Evolutionary conservation across 2,113 vertebrate genomes (phyloP).

Genomic region (Pelvicachromis taeniatus): DNA sequence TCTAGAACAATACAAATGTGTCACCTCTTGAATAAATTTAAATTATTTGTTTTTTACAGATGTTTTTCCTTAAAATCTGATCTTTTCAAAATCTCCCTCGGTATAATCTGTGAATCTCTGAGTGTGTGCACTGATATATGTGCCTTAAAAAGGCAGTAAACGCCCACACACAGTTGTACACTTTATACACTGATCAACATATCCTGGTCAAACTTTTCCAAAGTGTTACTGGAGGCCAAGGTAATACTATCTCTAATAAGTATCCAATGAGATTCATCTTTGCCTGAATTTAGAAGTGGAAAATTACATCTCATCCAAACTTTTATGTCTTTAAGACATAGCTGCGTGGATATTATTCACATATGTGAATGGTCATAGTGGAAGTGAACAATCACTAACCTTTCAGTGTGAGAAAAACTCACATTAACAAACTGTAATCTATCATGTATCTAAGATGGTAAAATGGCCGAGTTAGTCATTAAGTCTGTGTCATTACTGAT

Average conservation of each 20-base stretch:
- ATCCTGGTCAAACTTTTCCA: neutral
- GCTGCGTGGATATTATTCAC: neutral
- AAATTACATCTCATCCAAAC: rapidly evolving
- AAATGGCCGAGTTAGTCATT: neutral
- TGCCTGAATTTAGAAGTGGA: neutral
- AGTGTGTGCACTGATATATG: too few relatives aligned
- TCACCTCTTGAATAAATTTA: too few relatives aligned
- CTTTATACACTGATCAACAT: neutral
- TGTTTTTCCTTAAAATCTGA: too few relatives aligned
- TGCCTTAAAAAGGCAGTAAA: too few relatives aligned
- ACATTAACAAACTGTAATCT: neutral
- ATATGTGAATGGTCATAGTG: neutral
- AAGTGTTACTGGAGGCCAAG: neutral
- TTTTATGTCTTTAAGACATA: neutral
- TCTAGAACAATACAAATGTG: too few relatives aligned
- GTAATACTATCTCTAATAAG: neutral
- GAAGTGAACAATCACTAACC: neutral
- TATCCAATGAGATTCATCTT: neutral
- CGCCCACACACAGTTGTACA: too few relatives aligned
- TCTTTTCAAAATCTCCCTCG: too few relatives aligned
- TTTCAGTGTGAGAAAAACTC: neutral
- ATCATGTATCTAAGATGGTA: neutral
- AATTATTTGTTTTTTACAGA: too few relatives aligned
- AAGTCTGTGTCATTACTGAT: neutral
- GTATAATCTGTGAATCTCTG: too few relatives aligned